A percentile compares a stretch with the other conserved stretches of the same genome.
Evolutionary conservation across 2,113 vertebrate genomes (phyloP).

Genomic region (Pterocles gutturalis): DNA sequence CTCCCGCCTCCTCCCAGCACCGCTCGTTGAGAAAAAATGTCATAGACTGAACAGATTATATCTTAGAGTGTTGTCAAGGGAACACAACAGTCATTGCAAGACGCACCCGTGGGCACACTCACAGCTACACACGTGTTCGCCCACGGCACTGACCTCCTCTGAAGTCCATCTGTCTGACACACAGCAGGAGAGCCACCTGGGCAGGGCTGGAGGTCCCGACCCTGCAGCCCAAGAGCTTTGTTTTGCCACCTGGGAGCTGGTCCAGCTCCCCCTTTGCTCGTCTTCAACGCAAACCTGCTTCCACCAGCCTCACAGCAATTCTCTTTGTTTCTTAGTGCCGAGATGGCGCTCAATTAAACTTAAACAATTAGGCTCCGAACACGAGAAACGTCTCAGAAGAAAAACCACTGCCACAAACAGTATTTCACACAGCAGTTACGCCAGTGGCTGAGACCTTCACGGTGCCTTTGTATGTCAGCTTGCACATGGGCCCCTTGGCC

Average conservation of each 20-base stretch:
- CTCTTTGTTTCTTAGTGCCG: not conserved
- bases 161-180: not conserved
- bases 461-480: not conserved
- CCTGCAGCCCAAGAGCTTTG: not conserved
- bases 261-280: not conserved
- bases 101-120: not conserved
- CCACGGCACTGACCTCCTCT: not conserved
- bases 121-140: rapidly evolving
- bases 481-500: not conserved
- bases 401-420: not conserved
- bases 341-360: not conserved
- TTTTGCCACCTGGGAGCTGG: not conserved
- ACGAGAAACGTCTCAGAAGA: not conserved
- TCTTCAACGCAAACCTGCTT: not conserved
- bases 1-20: conserved; percentile 13
- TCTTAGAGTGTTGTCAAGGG: conserved; percentile 45
- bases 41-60: conserved; percentile 16
- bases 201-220: not conserved
- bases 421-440: not conserved
- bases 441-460: not conserved
- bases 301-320: not conserved
- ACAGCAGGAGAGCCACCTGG: not conserved
- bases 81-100: conserved; percentile 30
- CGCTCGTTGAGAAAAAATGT: not conserved
- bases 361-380: not conserved